A percentile compares a stretch with the other conserved stretches of the same genome.
Conservation (phyloP, 2,888 invertebrate genomes). For the Orthonychiurus folsomi region DNA sequence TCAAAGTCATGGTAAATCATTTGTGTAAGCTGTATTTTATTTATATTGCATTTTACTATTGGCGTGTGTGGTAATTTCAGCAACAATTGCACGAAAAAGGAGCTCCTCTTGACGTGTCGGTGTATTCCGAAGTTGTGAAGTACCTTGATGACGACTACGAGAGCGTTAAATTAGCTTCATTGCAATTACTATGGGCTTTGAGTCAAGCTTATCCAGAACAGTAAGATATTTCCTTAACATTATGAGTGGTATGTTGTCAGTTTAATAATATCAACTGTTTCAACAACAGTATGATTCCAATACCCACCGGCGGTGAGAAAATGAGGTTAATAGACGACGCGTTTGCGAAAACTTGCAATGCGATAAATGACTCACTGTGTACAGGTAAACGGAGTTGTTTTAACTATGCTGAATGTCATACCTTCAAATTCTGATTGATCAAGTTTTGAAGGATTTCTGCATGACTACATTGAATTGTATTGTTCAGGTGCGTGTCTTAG, state of each 20-base stretch:
- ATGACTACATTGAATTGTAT: too few species aligned
- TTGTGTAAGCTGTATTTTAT: background rate
- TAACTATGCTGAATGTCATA: background rate
- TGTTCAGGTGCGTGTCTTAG: constrained; percentile 69
- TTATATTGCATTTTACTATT: background rate
- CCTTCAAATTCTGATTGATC: background rate
- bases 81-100: constrained; percentile 67
- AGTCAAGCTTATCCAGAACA: constrained; percentile 80
- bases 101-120: constrained; percentile 59
- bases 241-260: background rate
- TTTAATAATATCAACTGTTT: background rate
- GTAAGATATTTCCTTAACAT: constrained; percentile 47
- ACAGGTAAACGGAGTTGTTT: constrained; percentile 47
- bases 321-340: constrained; percentile 89
- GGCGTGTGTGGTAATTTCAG: constrained; percentile 41
- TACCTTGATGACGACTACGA: constrained; percentile 88
- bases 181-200: constrained; percentile 75
- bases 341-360: constrained; percentile 87
- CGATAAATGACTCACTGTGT: constrained; percentile 74
- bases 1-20: constrained; percentile 64
- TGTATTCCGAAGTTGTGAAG: constrained; percentile 60
- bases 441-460: constrained; percentile 3
- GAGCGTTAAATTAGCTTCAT: constrained; percentile 75
- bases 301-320: constrained; percentile 68
- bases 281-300: constrained; percentile 54